Base-by-base conservation (phyloP, 2,797 vertebrate species). In the Salarias fasciatus region DNA sequence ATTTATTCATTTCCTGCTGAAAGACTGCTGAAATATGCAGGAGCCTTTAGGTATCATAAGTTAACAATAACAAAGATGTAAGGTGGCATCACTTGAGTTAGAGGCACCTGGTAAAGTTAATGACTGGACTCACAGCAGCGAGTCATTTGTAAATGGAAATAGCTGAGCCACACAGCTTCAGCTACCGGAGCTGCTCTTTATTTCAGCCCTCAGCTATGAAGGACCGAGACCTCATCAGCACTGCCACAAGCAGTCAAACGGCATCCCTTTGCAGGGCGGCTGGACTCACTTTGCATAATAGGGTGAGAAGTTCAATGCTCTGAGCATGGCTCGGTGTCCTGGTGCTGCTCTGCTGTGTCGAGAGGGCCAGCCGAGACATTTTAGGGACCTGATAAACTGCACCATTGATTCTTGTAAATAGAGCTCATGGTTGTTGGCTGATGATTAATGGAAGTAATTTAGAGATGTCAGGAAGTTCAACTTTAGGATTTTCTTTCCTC, bases 381-480 rank as follows among this genome's bases (percentile, higher is more conserved):
- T 72, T 62, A 70, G 56, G 38, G 62, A 49, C 54, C 47, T 75
- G 72, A 80, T 82, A 73, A 79, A 75, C 72, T 72, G 64, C 75
- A 76, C 41, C 75, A 82, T 53, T 75, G 74, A 75, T 61, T 86
- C 58, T 67, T 47, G 65, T 78, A 81, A 86, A 83, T 61, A 67
- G 51, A 68, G 50, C 44, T 37, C 31, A 40, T 52, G 51, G 64
- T 53, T 41, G 49, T 63, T 79, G 69, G 36, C 63, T 49, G 71
- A 38, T 62, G 69, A 77, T 75, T 75, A 72, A 86, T 82, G 64
- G 57, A 66, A 63, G 74, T 63, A 44, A 78, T 84, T 81, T 66
- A 63, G 12, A 66, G 31, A 64, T 55, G 67, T 69, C 75, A 64
- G 43, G 45, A 72, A 58, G 69, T 69, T 77, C 33, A 61, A 46